These are phyloP conservation scores for Portevinia maculata DNA, from an alignment of 2,888 invertebrate genomes.

Conservation along the genomic window DNA sequence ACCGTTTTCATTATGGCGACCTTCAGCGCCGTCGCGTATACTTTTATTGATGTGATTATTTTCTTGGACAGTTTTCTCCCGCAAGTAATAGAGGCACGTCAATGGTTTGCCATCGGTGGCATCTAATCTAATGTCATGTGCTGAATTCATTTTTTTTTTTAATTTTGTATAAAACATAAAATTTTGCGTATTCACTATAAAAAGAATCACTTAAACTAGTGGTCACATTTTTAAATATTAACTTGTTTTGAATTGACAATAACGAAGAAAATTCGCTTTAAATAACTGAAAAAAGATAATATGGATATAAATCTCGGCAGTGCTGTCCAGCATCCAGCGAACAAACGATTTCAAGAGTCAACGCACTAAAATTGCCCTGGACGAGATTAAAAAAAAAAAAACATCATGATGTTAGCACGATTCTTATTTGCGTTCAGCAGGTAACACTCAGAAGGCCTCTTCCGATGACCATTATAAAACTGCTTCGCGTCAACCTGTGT, in stretches of 20 bases:
- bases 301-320: constrained; percentile 37
- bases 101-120: constrained; percentile 68
- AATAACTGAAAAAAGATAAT: constrained; percentile 2
- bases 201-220: background rate
- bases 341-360: constrained; percentile 75
- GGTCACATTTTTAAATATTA: constrained; percentile 25
- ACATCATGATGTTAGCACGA: constrained; percentile 28
- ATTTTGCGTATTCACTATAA: constrained; percentile 15
- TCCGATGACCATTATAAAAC: constrained; percentile 37
- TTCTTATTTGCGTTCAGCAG: constrained; percentile 48
- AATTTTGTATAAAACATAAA: constrained; percentile 11
- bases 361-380: constrained; percentile 78
- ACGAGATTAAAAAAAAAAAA: constrained; percentile 49
- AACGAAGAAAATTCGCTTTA: background rate
- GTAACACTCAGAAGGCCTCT: constrained; percentile 36
- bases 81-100: constrained; percentile 67
- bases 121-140: constrained; percentile 60
- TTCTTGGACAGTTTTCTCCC: constrained; percentile 70
- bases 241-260: background rate
- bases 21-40: constrained; percentile 64
- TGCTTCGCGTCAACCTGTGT: constrained; percentile 51
- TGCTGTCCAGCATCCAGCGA: constrained; percentile 42
- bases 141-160: constrained; percentile 56
- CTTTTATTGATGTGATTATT: constrained; percentile 68
- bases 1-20: constrained; percentile 63